Evolutionary conservation across 2,113 vertebrate genomes (phyloP), one percentile per base, ranked within the genome.

Genomic region (Romanogobio albipinnatus): DNA sequence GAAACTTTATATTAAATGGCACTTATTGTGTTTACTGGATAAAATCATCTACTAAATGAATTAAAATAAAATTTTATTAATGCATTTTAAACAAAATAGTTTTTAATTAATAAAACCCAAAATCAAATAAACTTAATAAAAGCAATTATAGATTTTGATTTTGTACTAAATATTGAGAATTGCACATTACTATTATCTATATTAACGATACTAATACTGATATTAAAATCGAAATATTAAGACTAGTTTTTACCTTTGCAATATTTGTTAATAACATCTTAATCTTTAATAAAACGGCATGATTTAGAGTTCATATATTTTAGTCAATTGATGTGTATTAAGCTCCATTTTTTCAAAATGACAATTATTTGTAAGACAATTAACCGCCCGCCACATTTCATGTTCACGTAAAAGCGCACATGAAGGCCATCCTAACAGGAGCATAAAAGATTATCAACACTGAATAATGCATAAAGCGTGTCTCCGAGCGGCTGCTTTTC

Each of bases 401-500:
- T 4, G 33, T 10, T 36, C 24, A 6, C n/a, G 33, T 68, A 39
- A 66, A 68, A 26, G 24, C 3, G 13, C n/a, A 33, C 13, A 47
- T 76, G 74, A 33, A 33, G 49, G 24, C 49, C 74, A 2, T 53
- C 49, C 47, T 76, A 66, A 36, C 43, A 73, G 61, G 33, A 81
- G 62, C 19, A 64, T 45, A n/a, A 75, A 43, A 73, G 47, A 78
- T 45, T 82, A 71, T 71, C 47, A 82, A 56, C 64, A 36, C 81
- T 24, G 64, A 45, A 56, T 59, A 47, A 61, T 79, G 76, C 61
- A 47, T 53, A 43, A 58, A 43, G 76, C n/a, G 10, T 68, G 62
- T 71, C 76, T 68, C 47, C 10, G 8, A n/a, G 9, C 90, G 89
- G 82, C 84, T 88, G 89, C 86, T 47, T 90, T 88, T 93, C 91